Evolutionary conservation across 2,797 vertebrate genomes (phyloP), one percentile per base, ranked within the genome.

Genomic region (Naso thynnoides): DNA sequence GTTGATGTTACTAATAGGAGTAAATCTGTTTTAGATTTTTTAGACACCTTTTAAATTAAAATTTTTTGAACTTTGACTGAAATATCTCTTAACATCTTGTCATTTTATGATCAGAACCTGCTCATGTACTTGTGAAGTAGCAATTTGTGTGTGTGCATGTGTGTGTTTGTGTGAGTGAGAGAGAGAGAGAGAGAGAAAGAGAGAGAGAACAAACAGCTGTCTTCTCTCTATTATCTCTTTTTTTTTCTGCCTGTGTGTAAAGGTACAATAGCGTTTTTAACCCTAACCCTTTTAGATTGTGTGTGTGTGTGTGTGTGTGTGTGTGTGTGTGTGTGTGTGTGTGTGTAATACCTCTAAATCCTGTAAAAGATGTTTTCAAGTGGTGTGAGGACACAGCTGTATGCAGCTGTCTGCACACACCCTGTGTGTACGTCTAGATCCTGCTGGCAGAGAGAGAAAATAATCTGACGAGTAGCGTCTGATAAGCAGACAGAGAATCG

Each of bases 351-450:
- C 47, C 24, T n/a, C 27, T 81, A 41, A 75, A 78, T 57, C 76
- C 70, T 61, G 36, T 75, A 71, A 73, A 86, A 79, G 53, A 78
- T 66, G 61, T 63, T 74, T 59, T 82, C 66, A 76, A 78, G 75
- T 44, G 56, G 42, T 23, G 7, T 1, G 16, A 47, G 54, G 66
- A 68, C 76, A 80, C 87, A 91, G 84, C 89, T 91, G 86, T 73
- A 81, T 81, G 80, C 86, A 87, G 85, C 88, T 82, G 79, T 83
- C 66, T 64, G 48, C 81, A 84, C 84, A 73, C 55, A 26, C 54
- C 62, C 21, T 5, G 16, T 19, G 29, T 15, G 1, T 50, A 21
- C 70, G 70, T 73, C 56, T 83, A 72, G 49, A 68, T 50, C 15
- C 19, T 52, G 60, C 67, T 70, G 33, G 21, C 48, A 59, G 47